Base-by-base conservation (phyloP, 2,797 vertebrate species). In the Neoniphon sammara region DNA sequence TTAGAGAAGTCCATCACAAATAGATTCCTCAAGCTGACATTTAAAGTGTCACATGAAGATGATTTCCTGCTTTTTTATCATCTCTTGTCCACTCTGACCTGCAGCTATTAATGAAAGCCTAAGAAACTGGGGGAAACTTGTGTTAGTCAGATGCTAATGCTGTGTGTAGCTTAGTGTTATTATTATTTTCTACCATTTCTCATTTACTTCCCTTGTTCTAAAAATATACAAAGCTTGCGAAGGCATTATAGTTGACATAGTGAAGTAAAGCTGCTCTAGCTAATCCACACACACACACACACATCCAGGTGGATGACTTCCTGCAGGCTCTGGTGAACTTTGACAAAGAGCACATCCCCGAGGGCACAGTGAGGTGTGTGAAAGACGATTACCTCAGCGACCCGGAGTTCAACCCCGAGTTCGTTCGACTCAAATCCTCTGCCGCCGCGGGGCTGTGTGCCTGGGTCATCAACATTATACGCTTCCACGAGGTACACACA, bases 391-490 rank as follows among this genome's bases (percentile, higher is more conserved):
- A 94, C 80, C 87, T 96, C 74, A 84, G 67, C 9, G 94, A 96
- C 87, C 91, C 89, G 0, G 93, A 96, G 65, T 95, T 96, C 85
- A 96, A 94, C 81, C 93, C 92, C 0, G 94, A 96, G 71, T 95
- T 95, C 86, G 92, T 95, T 2, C 87, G 91, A 23, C 93, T 91
- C 79, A 95, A 96, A 83, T 94, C 95, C 49, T 94, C 91, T 0
- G 92, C 91, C 9, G 93, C 92, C 50, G 93, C 95, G 0, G 94
- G 94, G 49, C 91, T 94, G 44, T 93, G 89, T 71, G 80, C 91
- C 77, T 94, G 92, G 92, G 92, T 95, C 75, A 95, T 92, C 89
- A 94, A 94, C 74, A 95, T 95, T 62, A 77, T 95, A 73, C 92
- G 75, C 80, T 94, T 94, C 84, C 94, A 95, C 0, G 91, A 96